Evolutionary conservation across 2,888 invertebrate species (phyloP).

Genomic region (Leptinotarsa tumamoca): DNA sequence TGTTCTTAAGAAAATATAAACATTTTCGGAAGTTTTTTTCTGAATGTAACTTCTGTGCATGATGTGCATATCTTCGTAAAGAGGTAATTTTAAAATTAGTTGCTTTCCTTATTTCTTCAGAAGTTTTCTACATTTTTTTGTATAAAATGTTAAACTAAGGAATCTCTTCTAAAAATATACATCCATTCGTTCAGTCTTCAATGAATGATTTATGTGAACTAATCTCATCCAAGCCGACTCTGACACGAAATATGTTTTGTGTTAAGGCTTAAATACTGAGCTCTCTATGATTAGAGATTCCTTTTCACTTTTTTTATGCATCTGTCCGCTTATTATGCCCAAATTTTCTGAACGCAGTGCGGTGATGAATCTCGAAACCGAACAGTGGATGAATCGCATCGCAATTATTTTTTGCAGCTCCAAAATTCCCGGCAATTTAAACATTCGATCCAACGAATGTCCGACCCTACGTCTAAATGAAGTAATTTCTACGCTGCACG

Average conservation of each 20-base stretch:
- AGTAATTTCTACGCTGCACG: conserved; percentile 31
- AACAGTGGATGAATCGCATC: conserved; percentile 35
- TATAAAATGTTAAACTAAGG: no score
- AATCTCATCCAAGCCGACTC: not conserved
- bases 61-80: no score
- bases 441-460: conserved; percentile 13
- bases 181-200: not conserved
- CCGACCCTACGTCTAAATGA: conserved; percentile 30
- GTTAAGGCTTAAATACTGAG: conserved; percentile 32
- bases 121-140: no score
- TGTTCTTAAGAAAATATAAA: no score
- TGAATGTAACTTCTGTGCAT: no score
- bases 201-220: not conserved
- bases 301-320: conserved; percentile 31
- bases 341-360: conserved; percentile 34
- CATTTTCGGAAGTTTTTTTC: no score
- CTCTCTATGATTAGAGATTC: conserved; percentile 31
- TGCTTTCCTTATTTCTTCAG: no score
- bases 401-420: conserved; percentile 35
- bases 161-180: no score
- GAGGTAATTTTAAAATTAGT: no score
- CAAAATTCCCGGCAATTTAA: conserved; percentile 36
- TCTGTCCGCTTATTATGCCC: conserved; percentile 39
- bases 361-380: conserved; percentile 38
- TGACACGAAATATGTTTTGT: conserved; percentile 10